Evolutionary conservation across 2,113 vertebrate species (phyloP).

Genomic region (Ancistrus triradiatus): DNA sequence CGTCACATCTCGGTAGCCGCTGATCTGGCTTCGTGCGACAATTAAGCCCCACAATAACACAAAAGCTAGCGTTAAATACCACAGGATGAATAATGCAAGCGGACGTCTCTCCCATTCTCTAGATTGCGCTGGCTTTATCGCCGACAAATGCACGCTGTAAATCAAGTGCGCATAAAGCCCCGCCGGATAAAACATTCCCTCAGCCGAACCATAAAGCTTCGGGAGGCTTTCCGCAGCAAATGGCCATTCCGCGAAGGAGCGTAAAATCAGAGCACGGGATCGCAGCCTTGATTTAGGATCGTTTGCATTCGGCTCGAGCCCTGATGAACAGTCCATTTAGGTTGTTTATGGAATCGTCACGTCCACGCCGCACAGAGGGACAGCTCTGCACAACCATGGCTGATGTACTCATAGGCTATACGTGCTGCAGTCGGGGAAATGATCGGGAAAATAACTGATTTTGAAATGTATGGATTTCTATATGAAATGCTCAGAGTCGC

Average conservation of each 20-base stretch:
- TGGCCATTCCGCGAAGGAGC: constrained; percentile 55
- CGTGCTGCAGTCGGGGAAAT: constrained; percentile 47
- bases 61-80: constrained; percentile 55
- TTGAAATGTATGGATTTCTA: constrained; percentile 1
- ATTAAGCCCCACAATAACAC: constrained; percentile 44
- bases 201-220: constrained; percentile 59
- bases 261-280: constrained; percentile 49
- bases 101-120: constrained; percentile 32
- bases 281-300: constrained; percentile 65
- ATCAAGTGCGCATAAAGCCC: constrained; percentile 42
- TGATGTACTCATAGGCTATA: constrained; percentile 52
- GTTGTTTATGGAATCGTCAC: constrained; percentile 71
- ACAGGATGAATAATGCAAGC: constrained; percentile 49
- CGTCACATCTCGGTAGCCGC: constrained; percentile 34
- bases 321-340: constrained; percentile 67
- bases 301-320: constrained; percentile 59
- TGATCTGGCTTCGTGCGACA: constrained; percentile 47
- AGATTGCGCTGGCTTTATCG: constrained; percentile 44
- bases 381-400: constrained; percentile 49
- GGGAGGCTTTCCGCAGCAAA: constrained; percentile 63
- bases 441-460: constrained; percentile 23
- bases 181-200: constrained; percentile 35
- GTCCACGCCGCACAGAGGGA: constrained; percentile 55
- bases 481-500: too few species aligned
- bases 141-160: constrained; percentile 46